A percentile compares a stretch with the other conserved stretches of the same genome.
phyloP scores from a whole-genome alignment of 2,797 vertebrate species.

The Champsocephalus gunnari region DNA sequence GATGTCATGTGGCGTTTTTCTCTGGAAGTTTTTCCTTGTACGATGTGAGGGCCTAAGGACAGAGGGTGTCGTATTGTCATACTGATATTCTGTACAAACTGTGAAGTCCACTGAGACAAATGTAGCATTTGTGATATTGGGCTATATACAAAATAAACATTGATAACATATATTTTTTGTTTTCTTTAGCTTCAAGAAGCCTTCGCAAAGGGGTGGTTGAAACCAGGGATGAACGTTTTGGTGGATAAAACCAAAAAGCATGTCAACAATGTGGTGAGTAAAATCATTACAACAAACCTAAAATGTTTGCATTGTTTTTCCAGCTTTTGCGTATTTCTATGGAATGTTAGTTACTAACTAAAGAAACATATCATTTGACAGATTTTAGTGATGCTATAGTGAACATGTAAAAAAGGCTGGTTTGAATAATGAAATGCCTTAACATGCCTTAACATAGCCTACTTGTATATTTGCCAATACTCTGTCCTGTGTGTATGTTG shows the following conservation, averaged over 20 bases:
- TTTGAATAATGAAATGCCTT: no score
- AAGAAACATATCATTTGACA: neutral
- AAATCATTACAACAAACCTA: fast-evolving
- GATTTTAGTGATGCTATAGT: neutral
- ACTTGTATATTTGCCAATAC: neutral
- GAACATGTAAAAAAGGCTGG: neutral
- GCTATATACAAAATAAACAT: no score
- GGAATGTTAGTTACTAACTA: neutral
- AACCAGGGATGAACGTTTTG: constrained; percentile 92
- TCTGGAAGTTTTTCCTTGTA: no score
- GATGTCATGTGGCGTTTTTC: no score
- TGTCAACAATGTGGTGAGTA: constrained; percentile 90
- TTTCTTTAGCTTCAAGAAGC: constrained; percentile 91
- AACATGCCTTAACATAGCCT: neutral
- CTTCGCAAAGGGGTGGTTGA: constrained; percentile 88
- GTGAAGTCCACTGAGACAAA: no score
- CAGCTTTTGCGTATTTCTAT: neutral
- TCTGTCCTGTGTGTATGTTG: neutral
- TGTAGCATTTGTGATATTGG: no score
- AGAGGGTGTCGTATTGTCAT: no score
- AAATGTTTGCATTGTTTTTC: neutral
- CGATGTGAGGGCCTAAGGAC: no score
- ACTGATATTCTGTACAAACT: no score
- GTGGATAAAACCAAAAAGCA: constrained; percentile 83
- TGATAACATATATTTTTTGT: neutral